Evolutionary conservation across 2,797 vertebrate species (phyloP).

Genomic region (Gephyroberyx darwinii): DNA sequence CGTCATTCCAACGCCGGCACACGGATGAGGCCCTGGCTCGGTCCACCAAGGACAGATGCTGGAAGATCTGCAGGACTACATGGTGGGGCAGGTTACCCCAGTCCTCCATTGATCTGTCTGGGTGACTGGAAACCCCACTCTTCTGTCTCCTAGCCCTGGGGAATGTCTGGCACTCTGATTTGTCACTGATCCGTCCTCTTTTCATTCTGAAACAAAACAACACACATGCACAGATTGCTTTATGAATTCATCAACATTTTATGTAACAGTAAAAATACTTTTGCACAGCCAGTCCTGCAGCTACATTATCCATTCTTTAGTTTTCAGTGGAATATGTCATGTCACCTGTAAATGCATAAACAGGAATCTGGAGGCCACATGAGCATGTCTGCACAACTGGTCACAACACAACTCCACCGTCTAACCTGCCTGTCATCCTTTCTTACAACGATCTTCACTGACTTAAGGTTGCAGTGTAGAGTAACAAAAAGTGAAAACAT

Average conservation of each 20-base stretch:
- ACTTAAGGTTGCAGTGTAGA: neutral
- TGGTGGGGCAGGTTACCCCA: slow-evolving; percentile 88
- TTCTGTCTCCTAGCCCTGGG: slow-evolving; percentile 79
- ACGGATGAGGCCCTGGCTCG: slow-evolving; percentile 86
- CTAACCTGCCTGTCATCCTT: no score
- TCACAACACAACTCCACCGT: no score
- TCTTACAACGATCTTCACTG: neutral
- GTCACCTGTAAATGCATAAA: no score
- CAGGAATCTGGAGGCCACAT: no score
- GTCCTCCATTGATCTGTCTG: slow-evolving; percentile 64
- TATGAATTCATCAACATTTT: neutral
- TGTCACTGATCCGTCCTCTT: slow-evolving; percentile 75
- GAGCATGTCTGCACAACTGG: no score
- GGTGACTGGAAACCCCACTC: slow-evolving; percentile 48
- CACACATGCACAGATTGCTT: neutral
- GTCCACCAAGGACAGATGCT: slow-evolving; percentile 88
- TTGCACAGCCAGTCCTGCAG: neutral
- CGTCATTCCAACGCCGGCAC: slow-evolving; percentile 88
- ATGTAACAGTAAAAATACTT: no score
- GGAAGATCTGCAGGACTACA: slow-evolving; percentile 86
- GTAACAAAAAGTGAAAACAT: neutral
- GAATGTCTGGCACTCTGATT: slow-evolving; percentile 72
- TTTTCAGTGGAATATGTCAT: no score
- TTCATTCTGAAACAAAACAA: slow-evolving; percentile 81
- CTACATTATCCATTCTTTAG: no score